Evolutionary conservation across 2,113 vertebrate genomes (phyloP).

Genomic region (Platichthys flesus): DNA sequence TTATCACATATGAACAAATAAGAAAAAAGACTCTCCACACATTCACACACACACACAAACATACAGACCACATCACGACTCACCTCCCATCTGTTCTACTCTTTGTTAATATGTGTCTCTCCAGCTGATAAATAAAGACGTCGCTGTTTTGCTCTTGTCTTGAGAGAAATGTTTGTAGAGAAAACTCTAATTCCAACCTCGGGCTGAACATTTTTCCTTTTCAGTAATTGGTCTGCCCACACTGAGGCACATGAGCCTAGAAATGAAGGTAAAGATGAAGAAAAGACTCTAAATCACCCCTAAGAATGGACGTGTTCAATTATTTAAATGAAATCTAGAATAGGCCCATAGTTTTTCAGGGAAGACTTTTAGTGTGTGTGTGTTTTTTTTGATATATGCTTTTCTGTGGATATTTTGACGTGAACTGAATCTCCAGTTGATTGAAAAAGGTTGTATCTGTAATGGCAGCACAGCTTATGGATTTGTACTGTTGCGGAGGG

Average conservation of each 20-base stretch:
- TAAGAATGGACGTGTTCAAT: conserved; percentile 25
- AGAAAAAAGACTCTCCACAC: conserved; percentile 10
- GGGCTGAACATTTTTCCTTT: conserved; percentile 27
- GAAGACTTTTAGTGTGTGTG: background rate
- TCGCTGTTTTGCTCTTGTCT: background rate
- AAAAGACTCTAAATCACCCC: conserved; percentile 21
- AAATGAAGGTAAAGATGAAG: conserved; percentile 20
- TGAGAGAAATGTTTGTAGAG: background rate
- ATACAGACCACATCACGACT: background rate
- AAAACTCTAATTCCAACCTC: conserved; percentile 13
- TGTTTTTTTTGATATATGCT: background rate
- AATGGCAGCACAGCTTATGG: background rate
- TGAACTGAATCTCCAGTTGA: conserved; percentile 5
- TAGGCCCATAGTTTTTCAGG: background rate
- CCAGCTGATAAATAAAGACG: conserved; percentile 15
- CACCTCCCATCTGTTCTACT: conserved; percentile 36
- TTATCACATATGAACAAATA: conserved; percentile 33
- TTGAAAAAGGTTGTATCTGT: background rate
- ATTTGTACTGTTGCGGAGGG: background rate
- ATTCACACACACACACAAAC: background rate
- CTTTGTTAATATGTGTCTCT: background rate
- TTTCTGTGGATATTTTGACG: background rate
- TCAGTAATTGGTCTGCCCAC: conserved; percentile 46
- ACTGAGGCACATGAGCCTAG: conserved; percentile 19
- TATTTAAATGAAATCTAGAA: conserved; percentile 15